These are phyloP conservation scores for Mamestra configurata DNA, from an alignment of 1,140 invertebrate genomes.

Conservation along the genomic window DNA sequence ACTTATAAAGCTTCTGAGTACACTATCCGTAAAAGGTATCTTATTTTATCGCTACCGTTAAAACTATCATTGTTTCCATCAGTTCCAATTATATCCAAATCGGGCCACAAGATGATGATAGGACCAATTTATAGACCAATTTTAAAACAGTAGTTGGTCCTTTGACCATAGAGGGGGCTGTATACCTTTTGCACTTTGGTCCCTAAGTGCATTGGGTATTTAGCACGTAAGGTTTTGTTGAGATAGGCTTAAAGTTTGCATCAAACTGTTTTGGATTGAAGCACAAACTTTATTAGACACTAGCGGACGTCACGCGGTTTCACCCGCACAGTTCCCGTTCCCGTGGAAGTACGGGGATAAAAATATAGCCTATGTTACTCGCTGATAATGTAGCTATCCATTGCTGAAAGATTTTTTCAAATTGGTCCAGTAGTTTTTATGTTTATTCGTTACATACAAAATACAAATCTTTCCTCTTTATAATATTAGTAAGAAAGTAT, in stretches of 20 bases:
- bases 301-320: too few relatives aligned
- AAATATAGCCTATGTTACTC: too few relatives aligned
- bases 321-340: too few relatives aligned
- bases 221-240: not conserved
- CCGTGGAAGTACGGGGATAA: too few relatives aligned
- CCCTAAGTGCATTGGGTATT: conserved; percentile 4
- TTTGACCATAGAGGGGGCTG: not conserved
- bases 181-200: conserved; percentile 8
- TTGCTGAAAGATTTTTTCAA: too few relatives aligned
- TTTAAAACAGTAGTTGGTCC: conserved; percentile 21
- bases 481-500: too few relatives aligned
- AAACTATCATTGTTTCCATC: conserved; percentile 31
- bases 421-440: too few relatives aligned
- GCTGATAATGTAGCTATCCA: too few relatives aligned
- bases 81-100: conserved; percentile 35
- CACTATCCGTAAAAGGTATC: not conserved
- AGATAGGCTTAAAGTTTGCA: not conserved
- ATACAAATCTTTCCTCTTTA: too few relatives aligned
- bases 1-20: not conserved
- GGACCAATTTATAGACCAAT: conserved; percentile 19
- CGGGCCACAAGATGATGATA: conserved; percentile 21
- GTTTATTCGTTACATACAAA: too few relatives aligned
- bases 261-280: not conserved
- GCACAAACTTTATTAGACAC: not conserved
- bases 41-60: conserved; percentile 28